Percentiles rank a stretch among this genome's conserved stretches.
Conservation (phyloP, 2,888 invertebrate species). For the Microctonus brassicae region DNA sequence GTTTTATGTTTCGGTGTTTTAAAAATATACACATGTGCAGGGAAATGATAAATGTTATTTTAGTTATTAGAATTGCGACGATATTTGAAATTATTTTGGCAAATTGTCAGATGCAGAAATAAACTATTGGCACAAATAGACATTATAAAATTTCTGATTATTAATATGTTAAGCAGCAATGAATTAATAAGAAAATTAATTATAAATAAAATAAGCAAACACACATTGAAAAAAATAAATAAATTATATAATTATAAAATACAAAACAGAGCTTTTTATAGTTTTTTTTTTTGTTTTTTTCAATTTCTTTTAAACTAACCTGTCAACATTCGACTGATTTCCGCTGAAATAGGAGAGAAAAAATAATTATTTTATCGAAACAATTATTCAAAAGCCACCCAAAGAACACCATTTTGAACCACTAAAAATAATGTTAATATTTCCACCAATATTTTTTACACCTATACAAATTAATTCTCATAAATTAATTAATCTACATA, state of each 20-base stretch:
- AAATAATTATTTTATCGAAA: not conserved
- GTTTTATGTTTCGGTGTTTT: not conserved
- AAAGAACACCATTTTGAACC: not conserved
- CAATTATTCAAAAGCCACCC: not conserved
- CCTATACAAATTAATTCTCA: too few relatives aligned
- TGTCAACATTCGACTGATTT: conserved; percentile 61
- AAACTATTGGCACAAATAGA: conserved; percentile 14
- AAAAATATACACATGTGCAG: not conserved
- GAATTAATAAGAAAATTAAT: not conserved
- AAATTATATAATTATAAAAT: conserved; percentile 24
- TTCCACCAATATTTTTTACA: too few relatives aligned
- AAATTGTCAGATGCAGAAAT: conserved; percentile 9
- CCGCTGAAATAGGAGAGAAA: conserved; percentile 56
- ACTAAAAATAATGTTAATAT: too few relatives aligned
- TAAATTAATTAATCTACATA: too few relatives aligned
- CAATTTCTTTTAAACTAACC: conserved; percentile 58
- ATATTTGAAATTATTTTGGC: conserved; percentile 7
- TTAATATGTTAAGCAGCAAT: not conserved
- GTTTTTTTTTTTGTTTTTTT: conserved; percentile 17
- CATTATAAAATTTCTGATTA: too few relatives aligned
- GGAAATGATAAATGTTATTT: not conserved
- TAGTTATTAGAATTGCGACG: not conserved
- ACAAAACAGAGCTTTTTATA: too few relatives aligned
- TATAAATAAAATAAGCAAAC: not conserved
- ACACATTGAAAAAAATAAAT: conserved; percentile 14